Evolutionary conservation across 92 coral and sea anemone genomes (phyloP), one percentile per base, ranked within the genome.

Genomic region (Actinostola sp.): DNA sequence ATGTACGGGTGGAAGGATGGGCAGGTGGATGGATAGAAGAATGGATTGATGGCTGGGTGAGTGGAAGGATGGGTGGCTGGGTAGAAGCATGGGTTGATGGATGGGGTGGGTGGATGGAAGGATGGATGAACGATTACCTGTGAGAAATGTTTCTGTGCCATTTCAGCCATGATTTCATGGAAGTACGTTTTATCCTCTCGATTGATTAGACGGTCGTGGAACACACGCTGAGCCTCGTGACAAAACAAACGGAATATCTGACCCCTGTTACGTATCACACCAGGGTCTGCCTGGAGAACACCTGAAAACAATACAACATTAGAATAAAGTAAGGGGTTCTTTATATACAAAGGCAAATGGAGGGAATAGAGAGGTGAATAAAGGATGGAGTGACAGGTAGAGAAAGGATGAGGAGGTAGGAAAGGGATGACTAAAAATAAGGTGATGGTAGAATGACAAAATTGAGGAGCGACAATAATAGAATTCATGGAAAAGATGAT

Each of bases 111-210:
- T 58, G 27, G 3, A 28, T 2, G 16, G 16, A 60, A 12, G n/a
- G 9, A 29, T 26, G 24, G 14, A 25, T 7, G 21, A 1, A 19
- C 14, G 3, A 62, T 20, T 39, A 90, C 98, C 92, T 90, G 93
- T 13, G 97, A 88, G 87, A 94, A 94, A 69, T 94, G 97, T 79
- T 94, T 94, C 76, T 91, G 98, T 9, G 98, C 88, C 98, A 94
- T 94, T 61, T 94, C 98, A 0, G 98, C 89, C 71, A 94, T 61
- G 49, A 94, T 94, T 16, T 91, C 79, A 82, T 88, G 85, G 66
- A 94, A 94, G 82, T 89, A 92, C 28, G 81, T 87, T 41, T 94
- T 94, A 72, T 94, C 98, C 52, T 94, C 98, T 67, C 84, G 80
- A 79, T 94, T 94, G 54, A 94, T 94, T 14, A 94, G 86, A 52